These are phyloP conservation scores for Sparus aurata DNA, from an alignment of 2,797 vertebrate species.

Conservation along the genomic window DNA sequence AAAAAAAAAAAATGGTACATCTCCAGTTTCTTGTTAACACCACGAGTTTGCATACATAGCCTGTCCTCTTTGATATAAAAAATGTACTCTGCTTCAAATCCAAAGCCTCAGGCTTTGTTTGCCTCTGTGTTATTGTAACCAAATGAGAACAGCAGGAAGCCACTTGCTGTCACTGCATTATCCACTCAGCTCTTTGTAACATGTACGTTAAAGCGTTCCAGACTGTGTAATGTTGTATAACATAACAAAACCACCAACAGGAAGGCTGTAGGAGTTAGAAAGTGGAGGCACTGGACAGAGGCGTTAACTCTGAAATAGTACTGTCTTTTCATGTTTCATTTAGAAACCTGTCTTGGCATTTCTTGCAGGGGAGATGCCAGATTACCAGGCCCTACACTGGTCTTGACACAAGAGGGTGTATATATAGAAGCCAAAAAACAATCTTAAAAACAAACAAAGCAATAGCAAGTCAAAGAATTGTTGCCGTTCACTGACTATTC, in stretches of 20 bases:
- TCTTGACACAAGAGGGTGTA: neutral
- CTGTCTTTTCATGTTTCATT: neutral
- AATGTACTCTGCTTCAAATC: neutral
- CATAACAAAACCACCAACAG: neutral
- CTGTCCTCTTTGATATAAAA: neutral
- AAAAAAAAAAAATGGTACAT: neutral
- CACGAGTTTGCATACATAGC: neutral
- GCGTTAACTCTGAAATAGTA: neutral
- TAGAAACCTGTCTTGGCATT: neutral
- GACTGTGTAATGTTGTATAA: neutral
- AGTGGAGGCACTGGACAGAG: constrained; percentile 1
- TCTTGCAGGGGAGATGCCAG: neutral
- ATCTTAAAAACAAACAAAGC: too few species aligned
- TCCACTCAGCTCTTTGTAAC: neutral
- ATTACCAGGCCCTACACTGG: too few species aligned
- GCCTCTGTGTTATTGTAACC: neutral
- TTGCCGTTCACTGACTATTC: too few species aligned
- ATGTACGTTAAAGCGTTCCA: neutral
- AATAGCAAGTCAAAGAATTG: too few species aligned
- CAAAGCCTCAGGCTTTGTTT: neutral
- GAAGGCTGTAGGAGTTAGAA: constrained; percentile 11
- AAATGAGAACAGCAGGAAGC: constrained; percentile 1
- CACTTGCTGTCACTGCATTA: neutral
- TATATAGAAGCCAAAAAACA: neutral
- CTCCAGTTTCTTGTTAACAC: neutral